Base-by-base conservation (phyloP, 2,797 vertebrate genomes). In the Rhyacichthys aspro region DNA sequence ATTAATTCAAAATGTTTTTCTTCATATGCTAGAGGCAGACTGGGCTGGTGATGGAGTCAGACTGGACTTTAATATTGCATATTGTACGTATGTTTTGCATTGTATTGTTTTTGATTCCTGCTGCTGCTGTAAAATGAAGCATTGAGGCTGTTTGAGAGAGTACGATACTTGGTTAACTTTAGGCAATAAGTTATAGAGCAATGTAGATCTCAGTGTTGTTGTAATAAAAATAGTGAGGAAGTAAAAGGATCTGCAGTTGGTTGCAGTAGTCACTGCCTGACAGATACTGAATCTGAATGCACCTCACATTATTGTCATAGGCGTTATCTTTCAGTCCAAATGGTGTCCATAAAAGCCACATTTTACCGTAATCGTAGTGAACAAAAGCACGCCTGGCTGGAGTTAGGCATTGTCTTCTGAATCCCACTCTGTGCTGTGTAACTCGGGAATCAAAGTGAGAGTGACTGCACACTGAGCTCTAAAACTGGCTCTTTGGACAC, bases 401-500 rank as follows among this genome's bases (percentile, higher is more conserved):
- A 37, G 16, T 37, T 37, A 11, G 10, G 8, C 18, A 38, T 18
- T 39, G 37, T 41, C 37, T 39, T 8, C 36, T 41, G 3, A 28
- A 28, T 28, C 23, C 1, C 23, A 28, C 2, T 28, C 23, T 28
- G 23, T 28, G 23, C 23, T 28, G 23, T 28, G 7, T 5, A 41
- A 41, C 12, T 14, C 39, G 11, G 11, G 38, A 9, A 17, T 12
- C 41, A 55, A 14, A 44, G 42, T 28, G 52, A 43, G 53, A 32
- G 11, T 11, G 19, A 36, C 54, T 17, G 28, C 54, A 56, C 54
- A 18, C 54, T 56, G 42, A 18, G 54, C 54, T 44, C n/a, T 16
- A 16, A 43, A 55, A 42, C 53, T 43, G 54, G 36, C 41, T 43
- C 19, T 44, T 34, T 7, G 23, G 11, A 17, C 54, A 56, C 54